A percentile compares a stretch with the other conserved stretches of the same genome.
These are phyloP conservation scores for Prosopocoilus inquinatus DNA, from an alignment of 2,888 invertebrate species.

Conservation along the genomic window DNA sequence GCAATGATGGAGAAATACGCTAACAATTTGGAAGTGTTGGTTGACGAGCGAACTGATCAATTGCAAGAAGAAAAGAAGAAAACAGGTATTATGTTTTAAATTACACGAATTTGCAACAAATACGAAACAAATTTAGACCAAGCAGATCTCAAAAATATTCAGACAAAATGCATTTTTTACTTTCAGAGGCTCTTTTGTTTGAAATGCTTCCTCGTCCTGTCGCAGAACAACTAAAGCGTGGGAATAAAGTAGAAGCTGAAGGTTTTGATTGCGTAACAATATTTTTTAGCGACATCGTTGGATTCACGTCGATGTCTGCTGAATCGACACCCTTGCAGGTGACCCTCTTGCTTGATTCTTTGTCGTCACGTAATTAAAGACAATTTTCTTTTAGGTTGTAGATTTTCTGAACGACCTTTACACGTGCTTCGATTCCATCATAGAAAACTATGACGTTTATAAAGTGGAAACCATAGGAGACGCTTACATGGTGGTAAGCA, in stretches of 20 bases:
- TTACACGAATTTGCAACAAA: background rate
- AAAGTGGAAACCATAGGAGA: slow-evolving; percentile 93
- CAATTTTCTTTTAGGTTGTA: slow-evolving; percentile 68
- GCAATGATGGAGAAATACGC: slow-evolving; percentile 98
- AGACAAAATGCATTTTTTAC: slow-evolving; percentile 1
- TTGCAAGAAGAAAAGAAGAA: slow-evolving; percentile 95
- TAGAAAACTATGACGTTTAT: slow-evolving; percentile 89
- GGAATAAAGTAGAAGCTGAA: slow-evolving; percentile 86
- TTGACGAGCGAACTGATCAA: slow-evolving; percentile 91
- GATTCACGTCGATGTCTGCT: slow-evolving; percentile 89
- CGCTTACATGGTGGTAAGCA: slow-evolving; percentile 86
- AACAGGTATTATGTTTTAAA: slow-evolving; percentile 61
- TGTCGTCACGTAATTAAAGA: background rate
- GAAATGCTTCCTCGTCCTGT: slow-evolving; percentile 88
- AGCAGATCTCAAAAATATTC: background rate
- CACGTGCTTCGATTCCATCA: slow-evolving; percentile 91
- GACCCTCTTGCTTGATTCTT: slow-evolving; percentile 12
- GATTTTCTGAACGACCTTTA: slow-evolving; percentile 92
- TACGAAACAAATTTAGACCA: background rate
- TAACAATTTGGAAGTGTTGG: slow-evolving; percentile 88
- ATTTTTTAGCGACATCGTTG: slow-evolving; percentile 94
- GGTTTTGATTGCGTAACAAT: slow-evolving; percentile 90
- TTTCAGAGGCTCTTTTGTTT: slow-evolving; percentile 74
- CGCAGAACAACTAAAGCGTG: slow-evolving; percentile 89
- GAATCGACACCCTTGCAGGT: slow-evolving; percentile 87